Conservation (phyloP, 2,888 invertebrate species). For the Macaria notata region DNA sequence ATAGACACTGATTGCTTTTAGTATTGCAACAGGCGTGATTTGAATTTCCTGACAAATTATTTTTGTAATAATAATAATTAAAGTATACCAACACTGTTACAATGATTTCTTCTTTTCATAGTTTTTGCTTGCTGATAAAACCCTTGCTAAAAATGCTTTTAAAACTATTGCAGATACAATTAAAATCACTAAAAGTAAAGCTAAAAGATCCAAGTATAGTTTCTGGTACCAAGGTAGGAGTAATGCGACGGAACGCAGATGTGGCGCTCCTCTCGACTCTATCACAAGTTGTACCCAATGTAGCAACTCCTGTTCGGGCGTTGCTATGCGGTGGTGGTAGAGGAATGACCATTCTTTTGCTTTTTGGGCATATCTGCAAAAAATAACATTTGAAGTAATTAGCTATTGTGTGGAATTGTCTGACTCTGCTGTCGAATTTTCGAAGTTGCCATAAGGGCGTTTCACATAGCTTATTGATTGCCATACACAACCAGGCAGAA, state of each 20-base stretch:
- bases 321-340: conserved; percentile 40
- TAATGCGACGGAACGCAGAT: conserved; percentile 40
- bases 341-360: conserved; percentile 40
- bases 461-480: too few species aligned
- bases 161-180: conserved; percentile 8
- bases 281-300: conserved; percentile 43
- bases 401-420: too few species aligned
- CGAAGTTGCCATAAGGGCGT: too few species aligned
- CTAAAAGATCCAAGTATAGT: conserved; percentile 37
- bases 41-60: too few species aligned
- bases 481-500: too few species aligned
- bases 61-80: too few species aligned
- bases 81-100: too few species aligned
- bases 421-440: too few species aligned
- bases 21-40: too few species aligned
- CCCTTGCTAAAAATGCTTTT: conserved; percentile 7
- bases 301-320: conserved; percentile 37
- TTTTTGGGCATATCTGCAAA: conserved; percentile 32
- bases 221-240: conserved; percentile 40
- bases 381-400: background rate
- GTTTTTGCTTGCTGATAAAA: conserved; percentile 6
- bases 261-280: conserved; percentile 34
- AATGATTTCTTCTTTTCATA: conserved; percentile 17
- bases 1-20: too few species aligned
- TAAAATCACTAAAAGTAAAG: conserved; percentile 18